Base-by-base conservation (phyloP, 2,888 invertebrate genomes). In the Arenicola marina region DNA sequence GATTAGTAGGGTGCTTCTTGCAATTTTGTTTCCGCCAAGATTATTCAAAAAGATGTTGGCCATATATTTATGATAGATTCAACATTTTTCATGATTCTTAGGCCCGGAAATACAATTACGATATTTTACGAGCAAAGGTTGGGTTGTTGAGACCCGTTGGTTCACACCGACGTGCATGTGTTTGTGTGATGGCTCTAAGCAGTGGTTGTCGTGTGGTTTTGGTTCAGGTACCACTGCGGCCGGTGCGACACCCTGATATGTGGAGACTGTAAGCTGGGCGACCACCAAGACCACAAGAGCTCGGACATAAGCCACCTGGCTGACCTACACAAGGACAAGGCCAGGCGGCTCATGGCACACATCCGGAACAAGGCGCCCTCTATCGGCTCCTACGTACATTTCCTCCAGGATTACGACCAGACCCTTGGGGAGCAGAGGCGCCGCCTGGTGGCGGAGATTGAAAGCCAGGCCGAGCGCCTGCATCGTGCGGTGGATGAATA, bases 401-500 rank as follows among this genome's bases (percentile, higher is more conserved):
- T 74, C 66, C 64, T 79, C 31, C 44, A 65, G 26, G 72, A 71
- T 24, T 76, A 78, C 56, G 44, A 38, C 21, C 31, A n/a, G n/a
- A 29, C 59, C n/a, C 59, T 68, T 15, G 59, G 66, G 2, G 65
- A 72, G 11, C 48, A 74, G 31, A 66, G 71, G n/a, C 60, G 62
- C 26, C 70, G 63, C 46, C 29, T 74, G 26, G 54, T 59, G 7
- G 45, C 61, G 11, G 55, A 65, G 7, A 67, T 78, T 15, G 69
- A 74, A 59, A 57, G 69, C 21, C 77, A 77, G 56, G 72, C 78
- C 1, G 68, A 72, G 15, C 38, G 57, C 21, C 64, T 79, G 4
- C 78, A 78, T 59, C 67, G 65, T 31, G 62, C 77, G 59, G 72
- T 79, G 48, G 76, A 78, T 24, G 65, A 70, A 31, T 66, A 75